These are phyloP conservation scores for Parasteatoda lunata DNA, from an alignment of 2,888 invertebrate genomes.

Conservation along the genomic window DNA sequence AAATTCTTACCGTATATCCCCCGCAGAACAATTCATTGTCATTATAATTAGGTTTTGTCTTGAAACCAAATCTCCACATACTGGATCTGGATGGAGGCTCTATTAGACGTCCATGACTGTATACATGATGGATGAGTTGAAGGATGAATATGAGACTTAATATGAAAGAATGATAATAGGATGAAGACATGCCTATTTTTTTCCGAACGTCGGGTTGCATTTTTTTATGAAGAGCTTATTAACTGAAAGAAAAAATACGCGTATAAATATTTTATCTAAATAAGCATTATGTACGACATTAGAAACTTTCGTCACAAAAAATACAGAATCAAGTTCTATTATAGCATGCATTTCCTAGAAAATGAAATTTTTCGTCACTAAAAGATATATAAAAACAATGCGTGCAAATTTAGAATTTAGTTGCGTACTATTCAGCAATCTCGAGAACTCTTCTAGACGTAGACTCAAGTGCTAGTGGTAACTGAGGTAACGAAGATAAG, in stretches of 20 bases:
- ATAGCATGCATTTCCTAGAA: neutral
- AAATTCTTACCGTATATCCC: constrained; percentile 73
- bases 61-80: constrained; percentile 81
- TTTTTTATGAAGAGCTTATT: neutral
- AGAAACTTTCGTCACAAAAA: neutral
- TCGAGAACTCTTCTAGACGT: no score
- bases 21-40: constrained; percentile 72
- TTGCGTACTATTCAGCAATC: no score
- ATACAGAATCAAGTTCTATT: neutral
- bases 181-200: constrained; percentile 9
- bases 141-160: constrained; percentile 7
- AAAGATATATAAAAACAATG: neutral
- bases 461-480: no score
- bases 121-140: constrained; percentile 5
- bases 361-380: neutral
- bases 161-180: neutral
- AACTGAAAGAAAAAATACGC: neutral
- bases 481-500: no score
- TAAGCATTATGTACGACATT: neutral
- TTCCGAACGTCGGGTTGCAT: neutral
- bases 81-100: constrained; percentile 72
- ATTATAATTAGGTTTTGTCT: constrained; percentile 71
- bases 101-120: constrained; percentile 71
- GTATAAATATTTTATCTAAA: constrained; percentile 1
- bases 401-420: neutral